These are phyloP conservation scores for Linepithema humile DNA, from an alignment of 1,140 invertebrate genomes.

Conservation along the genomic window DNA sequence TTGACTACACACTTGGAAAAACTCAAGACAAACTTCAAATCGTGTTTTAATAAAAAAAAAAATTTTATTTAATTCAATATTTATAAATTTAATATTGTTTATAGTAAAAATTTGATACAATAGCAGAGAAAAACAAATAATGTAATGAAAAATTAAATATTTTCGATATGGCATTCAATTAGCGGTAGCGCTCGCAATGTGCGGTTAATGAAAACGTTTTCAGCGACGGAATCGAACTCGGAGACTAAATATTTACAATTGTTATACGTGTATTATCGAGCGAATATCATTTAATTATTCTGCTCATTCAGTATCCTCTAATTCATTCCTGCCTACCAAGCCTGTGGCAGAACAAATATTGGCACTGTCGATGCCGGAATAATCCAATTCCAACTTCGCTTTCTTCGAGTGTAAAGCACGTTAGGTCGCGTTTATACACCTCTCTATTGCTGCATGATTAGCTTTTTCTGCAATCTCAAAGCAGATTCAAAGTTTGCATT, in stretches of 20 bases:
- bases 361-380: conserved; percentile 18
- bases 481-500: neutral
- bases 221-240: neutral
- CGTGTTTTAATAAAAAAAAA: no score
- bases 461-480: neutral
- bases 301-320: conserved; percentile 30
- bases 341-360: conserved; percentile 36
- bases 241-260: conserved; percentile 24
- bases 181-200: neutral
- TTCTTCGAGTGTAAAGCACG: conserved; percentile 11
- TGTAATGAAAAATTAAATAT: neutral
- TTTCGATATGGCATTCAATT: neutral
- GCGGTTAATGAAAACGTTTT: conserved; percentile 22
- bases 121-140: neutral
- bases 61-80: neutral
- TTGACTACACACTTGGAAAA: neutral
- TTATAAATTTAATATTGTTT: no score
- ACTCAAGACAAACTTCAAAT: neutral
- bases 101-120: neutral
- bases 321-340: conserved; percentile 24
- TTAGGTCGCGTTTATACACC: neutral
- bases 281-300: conserved; percentile 29
- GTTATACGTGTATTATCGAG: conserved; percentile 4
- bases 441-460: conserved; percentile 1
- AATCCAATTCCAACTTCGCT: conserved; percentile 26